Base-by-base conservation (phyloP, 2,113 vertebrate species). In the Delphinus delphis region DNA sequence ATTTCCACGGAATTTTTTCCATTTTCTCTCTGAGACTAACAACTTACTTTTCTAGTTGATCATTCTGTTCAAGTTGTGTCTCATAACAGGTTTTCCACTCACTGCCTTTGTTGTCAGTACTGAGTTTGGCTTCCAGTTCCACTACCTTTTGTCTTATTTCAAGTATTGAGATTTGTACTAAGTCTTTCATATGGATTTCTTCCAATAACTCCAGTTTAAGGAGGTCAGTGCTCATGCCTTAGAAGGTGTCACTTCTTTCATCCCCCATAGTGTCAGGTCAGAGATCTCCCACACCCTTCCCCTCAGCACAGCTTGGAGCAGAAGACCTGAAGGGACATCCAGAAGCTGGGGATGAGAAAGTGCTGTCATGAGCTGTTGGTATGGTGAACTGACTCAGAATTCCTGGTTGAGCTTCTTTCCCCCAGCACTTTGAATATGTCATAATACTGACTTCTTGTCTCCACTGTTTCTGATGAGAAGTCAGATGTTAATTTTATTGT, bases 31-130 rank as follows among this genome's bases (percentile, higher is more conserved):
- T 98, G 74, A 99, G 98, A 79, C 98, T 95, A 79, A 89, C 79
- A 93, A 99, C 99, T 97, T 99, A 99, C 53, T 99, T 99, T 93
- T 99, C 97, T 93, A 99, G 89, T 84, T 99, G 99, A 93, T 98
- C 98, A 67, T 99, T 99, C 53, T 99, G 41, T 98, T 99, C 99
- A 81, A 98, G 83, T 98, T 99, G 99, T 3, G 98, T 99, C 96
- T 99, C 99, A 88, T 99, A 99, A 94, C 99, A 98, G 2, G 98
- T 99, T 98, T 99, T 99, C 99, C 99, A 99, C 96, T 99, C 99
- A 97, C 98, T 99, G 36, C 98, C 97, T 98, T 99, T 98, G 90
- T 98, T 95, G 55, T 98, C 97, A 97, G 89, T 38, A 83, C 10
- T 97, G 89, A 99, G 87, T 83, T 95, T 98, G 97, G 97, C 97